phyloP scores from a whole-genome alignment of 2,797 vertebrate species.

The Melanotaenia maccullochi region DNA sequence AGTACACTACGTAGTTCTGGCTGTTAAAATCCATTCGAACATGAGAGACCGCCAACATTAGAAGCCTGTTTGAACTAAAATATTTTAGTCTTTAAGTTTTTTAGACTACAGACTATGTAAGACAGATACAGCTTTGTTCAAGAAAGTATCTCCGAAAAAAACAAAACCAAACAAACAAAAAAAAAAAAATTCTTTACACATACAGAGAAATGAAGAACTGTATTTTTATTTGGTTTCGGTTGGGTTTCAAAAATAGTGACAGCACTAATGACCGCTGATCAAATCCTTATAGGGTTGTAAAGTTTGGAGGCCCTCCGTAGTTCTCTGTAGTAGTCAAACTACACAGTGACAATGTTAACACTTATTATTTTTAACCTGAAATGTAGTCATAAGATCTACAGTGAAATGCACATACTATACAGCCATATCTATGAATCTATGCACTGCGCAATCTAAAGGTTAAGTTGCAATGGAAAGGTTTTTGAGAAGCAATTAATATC shows the following conservation, averaged over 20 bases:
- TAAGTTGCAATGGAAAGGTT: slow-evolving; percentile 6
- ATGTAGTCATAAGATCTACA: neutral
- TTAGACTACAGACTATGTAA: no score
- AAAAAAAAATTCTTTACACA: neutral
- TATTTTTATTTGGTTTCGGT: neutral
- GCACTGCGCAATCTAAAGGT: neutral
- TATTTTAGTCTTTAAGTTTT: no score
- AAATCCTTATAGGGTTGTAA: neutral
- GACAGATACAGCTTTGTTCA: no score
- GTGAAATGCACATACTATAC: neutral
- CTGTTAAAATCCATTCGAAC: no score
- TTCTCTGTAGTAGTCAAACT: neutral
- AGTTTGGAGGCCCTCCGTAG: neutral
- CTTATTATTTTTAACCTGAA: neutral
- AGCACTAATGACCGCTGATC: neutral
- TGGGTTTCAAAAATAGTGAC: neutral
- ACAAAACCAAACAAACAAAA: no score
- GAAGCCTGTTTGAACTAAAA: no score
- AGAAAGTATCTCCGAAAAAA: no score
- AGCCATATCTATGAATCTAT: neutral
- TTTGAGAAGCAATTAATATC: neutral
- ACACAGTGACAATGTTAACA: neutral
- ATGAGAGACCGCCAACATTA: no score
- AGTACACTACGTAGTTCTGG: no score
- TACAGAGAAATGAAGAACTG: neutral